These are phyloP conservation scores for Ophioninae sp. DNA, from an alignment of 2,888 invertebrate species.

Conservation along the genomic window DNA sequence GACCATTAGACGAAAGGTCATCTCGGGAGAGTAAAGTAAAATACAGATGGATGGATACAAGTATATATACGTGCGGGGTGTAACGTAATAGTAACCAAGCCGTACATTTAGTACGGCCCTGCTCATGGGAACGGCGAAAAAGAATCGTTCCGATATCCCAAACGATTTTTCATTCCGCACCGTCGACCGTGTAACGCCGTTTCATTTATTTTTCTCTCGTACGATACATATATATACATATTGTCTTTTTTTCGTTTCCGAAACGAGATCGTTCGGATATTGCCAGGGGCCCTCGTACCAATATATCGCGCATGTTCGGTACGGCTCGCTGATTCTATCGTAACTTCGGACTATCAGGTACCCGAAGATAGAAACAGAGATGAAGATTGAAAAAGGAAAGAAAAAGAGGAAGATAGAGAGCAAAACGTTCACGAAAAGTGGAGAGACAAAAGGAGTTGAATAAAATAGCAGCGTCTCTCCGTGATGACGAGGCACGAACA, in stretches of 20 bases:
- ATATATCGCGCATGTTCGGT: slow-evolving; percentile 16
- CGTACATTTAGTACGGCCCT: background rate
- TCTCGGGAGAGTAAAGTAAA: slow-evolving; percentile 35
- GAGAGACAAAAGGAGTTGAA: slow-evolving; percentile 32
- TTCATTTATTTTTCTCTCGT: slow-evolving; percentile 38
- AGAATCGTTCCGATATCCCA: slow-evolving; percentile 46
- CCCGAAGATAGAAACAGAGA: background rate
- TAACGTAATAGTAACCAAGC: background rate
- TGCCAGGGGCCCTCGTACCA: slow-evolving; percentile 50
- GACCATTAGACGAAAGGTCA: slow-evolving; percentile 63
- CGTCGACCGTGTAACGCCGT: slow-evolving; percentile 26
- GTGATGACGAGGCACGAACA: slow-evolving; percentile 70
- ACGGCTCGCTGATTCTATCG: slow-evolving; percentile 51
- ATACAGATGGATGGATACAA: slow-evolving; percentile 14
- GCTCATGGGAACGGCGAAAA: slow-evolving; percentile 45
- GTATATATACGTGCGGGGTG: background rate
- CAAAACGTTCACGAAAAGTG: slow-evolving; percentile 52
- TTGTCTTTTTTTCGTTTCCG: slow-evolving; percentile 27
- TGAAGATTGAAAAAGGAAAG: background rate
- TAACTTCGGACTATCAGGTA: slow-evolving; percentile 24
- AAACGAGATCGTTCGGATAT: slow-evolving; percentile 54
- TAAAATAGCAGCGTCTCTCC: background rate
- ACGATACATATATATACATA: too few relatives aligned
- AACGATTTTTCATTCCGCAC: slow-evolving; percentile 62
- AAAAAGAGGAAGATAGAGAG: background rate